A percentile compares a stretch with the other conserved stretches of the same genome.
phyloP scores from a whole-genome alignment of 23 tunicate species.

The Trididemnum nubilum region DNA sequence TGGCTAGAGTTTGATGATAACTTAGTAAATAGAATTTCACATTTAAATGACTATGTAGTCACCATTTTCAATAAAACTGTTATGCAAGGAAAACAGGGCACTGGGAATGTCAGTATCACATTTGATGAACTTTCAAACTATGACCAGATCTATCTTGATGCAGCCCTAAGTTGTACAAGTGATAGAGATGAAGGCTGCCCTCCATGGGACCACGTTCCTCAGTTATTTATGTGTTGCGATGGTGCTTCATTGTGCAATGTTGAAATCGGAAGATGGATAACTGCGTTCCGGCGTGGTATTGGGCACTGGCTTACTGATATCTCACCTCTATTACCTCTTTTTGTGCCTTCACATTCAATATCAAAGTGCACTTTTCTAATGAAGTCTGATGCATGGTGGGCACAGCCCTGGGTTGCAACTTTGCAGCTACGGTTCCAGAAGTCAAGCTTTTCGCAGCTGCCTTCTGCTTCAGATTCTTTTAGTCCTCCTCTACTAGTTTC shows the following conservation, averaged over 20 bases:
- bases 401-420: constrained; percentile 53
- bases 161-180: constrained; percentile 45
- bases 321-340: constrained; percentile 48
- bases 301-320: constrained; percentile 70
- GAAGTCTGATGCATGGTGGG: constrained; percentile 59
- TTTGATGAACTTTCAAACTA: constrained; percentile 9
- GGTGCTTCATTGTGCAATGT: constrained; percentile 6
- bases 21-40: constrained; percentile 29
- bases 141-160: constrained; percentile 34
- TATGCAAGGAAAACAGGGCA: constrained; percentile 64
- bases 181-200: constrained; percentile 62
- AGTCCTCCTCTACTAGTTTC: not conserved
- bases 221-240: constrained; percentile 49
- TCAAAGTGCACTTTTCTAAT: constrained; percentile 34
- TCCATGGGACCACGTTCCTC: constrained; percentile 61
- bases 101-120: constrained; percentile 32
- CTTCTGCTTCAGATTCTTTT: not conserved
- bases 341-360: not conserved
- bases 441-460: not conserved
- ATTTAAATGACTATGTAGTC: constrained; percentile 49
- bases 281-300: constrained; percentile 48
- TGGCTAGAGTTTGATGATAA: constrained; percentile 44
- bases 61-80: constrained; percentile 45
- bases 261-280: constrained; percentile 64
- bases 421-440: constrained; percentile 34